Conservation (phyloP, 1,140 invertebrate genomes). For the Formica exsecta region DNA sequence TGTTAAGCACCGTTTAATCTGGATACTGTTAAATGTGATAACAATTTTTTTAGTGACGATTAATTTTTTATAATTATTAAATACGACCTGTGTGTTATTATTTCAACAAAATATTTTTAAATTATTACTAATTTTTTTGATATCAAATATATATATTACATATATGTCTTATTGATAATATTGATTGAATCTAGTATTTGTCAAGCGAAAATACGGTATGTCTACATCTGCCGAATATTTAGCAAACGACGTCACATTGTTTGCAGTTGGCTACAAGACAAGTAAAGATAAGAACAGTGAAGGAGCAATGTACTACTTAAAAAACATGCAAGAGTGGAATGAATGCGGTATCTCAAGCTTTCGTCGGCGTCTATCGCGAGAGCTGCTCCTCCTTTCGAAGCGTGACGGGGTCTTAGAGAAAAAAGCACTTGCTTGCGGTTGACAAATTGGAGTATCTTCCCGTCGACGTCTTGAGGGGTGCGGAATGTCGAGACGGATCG, state of each 20-base stretch:
- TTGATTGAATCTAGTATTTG: conserved; percentile 16
- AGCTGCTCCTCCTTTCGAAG: conserved; percentile 57
- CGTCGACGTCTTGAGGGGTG: conserved; percentile 61
- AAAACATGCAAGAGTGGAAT: not conserved
- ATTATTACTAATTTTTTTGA: not conserved
- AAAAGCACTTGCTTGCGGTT: conserved; percentile 77
- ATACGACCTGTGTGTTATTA: not conserved
- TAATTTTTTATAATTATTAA: not conserved
- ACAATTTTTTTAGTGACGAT: not conserved
- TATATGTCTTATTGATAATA: not conserved
- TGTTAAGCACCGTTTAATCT: conserved; percentile 18
- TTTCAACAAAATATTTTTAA: not conserved
- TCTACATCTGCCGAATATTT: not conserved
- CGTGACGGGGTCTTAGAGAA: conserved; percentile 71
- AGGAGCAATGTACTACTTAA: not conserved
- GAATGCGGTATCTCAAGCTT: conserved; percentile 14
- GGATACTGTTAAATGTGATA: not conserved
- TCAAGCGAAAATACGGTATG: not conserved
- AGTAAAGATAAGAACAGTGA: conserved; percentile 5
- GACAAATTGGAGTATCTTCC: conserved; percentile 80
- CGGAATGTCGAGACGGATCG: conserved; percentile 71
- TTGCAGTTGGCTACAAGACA: not conserved
- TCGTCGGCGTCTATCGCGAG: conserved; percentile 58
- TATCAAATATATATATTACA: too few relatives aligned
- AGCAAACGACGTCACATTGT: conserved; percentile 10